Evolutionary conservation across 2,113 vertebrate species (phyloP), one percentile per base, ranked within the genome.

Genomic region (Trichomycterus rosablanca): DNA sequence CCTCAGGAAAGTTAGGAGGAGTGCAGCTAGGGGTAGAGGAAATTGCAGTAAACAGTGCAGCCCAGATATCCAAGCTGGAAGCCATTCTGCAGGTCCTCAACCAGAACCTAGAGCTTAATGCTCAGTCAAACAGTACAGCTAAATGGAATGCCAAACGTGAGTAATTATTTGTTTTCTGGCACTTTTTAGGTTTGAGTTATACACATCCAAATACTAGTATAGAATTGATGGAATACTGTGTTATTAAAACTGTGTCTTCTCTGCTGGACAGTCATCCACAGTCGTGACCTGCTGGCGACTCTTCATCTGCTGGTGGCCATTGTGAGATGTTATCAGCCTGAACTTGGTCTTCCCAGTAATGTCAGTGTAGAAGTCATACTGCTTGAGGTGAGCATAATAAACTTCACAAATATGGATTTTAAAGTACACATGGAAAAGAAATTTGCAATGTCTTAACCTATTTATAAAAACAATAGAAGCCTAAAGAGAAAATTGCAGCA

Each of bases 241-340:
- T n/a, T n/a, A n/a, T n/a, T n/a, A n/a, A n/a, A n/a, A n/a, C n/a
- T n/a, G 37, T 22, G 7, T 7, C 37, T 14, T 39, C 10, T 60
- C 19, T 44, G 43, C 30, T 50, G 42, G 70, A 73, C 78, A 89
- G 88, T 84, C 73, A 87, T 98, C 79, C 89, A 94, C 76, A 78
- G 61, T 63, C 95, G 88, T 80, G 91, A 98, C 78, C 81, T 95
- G 3, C 73, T 95, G 76, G 87, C 92, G 63, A 95, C 92, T 0
- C 56, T 97, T 62, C 91, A 93, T 79, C 88, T 98, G 48, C 86
- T 98, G 24, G 89, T 98, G 77, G 89, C 94, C 77, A 89, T 97
- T 67, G 92, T 78, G 69, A 87, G 72, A 57, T 72, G 49, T 67
- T 97, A 96, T n/a, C 69, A 87, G 70, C 91, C 92, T 0, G 67